phyloP scores from a whole-genome alignment of 2,797 vertebrate species.

The Borostomias antarcticus region DNA sequence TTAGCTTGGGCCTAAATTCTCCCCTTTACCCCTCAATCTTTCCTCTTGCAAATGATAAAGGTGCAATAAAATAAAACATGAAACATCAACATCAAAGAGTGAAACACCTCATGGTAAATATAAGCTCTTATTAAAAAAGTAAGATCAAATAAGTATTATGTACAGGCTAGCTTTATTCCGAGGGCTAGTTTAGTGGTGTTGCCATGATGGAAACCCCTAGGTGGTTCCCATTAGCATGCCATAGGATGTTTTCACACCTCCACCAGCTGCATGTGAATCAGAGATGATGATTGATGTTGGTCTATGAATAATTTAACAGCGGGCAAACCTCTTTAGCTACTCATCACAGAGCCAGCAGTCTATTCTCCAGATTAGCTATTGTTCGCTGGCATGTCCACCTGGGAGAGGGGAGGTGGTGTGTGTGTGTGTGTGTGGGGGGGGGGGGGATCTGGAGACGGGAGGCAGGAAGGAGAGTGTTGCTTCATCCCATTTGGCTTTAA shows the following conservation, averaged over 20 bases:
- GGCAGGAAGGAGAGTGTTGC: slow-evolving; percentile 6
- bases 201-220: no score
- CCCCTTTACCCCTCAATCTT: no score
- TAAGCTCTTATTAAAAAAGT: no score
- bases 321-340: slow-evolving; percentile 10
- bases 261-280: slow-evolving; percentile 5
- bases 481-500: slow-evolving; percentile 7
- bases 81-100: no score
- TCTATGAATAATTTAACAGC: slow-evolving; percentile 33
- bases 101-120: no score
- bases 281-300: slow-evolving; percentile 27
- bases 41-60: no score
- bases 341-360: slow-evolving; percentile 27
- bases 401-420: no score
- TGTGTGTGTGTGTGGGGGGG: not conserved
- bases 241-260: slow-evolving; percentile 20
- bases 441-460: not conserved
- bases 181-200: no score
- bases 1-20: no score
- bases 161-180: no score
- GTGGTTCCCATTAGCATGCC: slow-evolving; percentile 25
- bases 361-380: slow-evolving; percentile 15
- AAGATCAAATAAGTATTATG: no score
- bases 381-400: slow-evolving; percentile 15
- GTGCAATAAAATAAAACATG: no score